Evolutionary conservation across 2,113 vertebrate genomes (phyloP).

Genomic region (Pterocles gutturalis): DNA sequence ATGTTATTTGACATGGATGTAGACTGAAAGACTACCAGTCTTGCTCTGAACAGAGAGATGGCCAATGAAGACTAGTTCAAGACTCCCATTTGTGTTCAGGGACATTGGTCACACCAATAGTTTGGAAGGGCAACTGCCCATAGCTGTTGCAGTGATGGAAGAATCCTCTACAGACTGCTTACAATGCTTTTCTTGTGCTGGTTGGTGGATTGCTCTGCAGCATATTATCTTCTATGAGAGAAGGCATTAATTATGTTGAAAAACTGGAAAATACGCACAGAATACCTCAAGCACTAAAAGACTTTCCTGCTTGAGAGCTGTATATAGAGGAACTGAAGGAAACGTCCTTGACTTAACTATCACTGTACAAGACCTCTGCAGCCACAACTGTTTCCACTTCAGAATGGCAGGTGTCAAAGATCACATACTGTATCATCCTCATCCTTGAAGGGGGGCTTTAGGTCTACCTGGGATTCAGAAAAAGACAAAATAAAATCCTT

Average conservation of each 20-base stretch:
- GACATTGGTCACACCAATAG: fast-evolving
- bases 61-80: background rate
- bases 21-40: background rate
- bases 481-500: background rate
- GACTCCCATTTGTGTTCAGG: background rate
- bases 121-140: background rate
- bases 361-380: background rate
- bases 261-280: background rate
- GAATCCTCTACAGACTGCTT: background rate
- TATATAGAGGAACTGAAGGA: background rate
- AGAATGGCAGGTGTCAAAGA: background rate
- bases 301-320: background rate
- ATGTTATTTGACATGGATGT: background rate
- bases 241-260: background rate
- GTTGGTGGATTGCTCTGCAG: background rate
- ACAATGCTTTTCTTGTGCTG: background rate
- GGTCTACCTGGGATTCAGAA: background rate
- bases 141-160: background rate
- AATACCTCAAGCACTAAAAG: background rate
- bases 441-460: background rate
- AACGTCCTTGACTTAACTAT: background rate
- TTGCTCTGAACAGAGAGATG: background rate
- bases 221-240: background rate
- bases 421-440: background rate
- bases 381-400: background rate